phyloP scores from a whole-genome alignment of 2,113 vertebrate species.

The Sphyrna mokarran region DNA sequence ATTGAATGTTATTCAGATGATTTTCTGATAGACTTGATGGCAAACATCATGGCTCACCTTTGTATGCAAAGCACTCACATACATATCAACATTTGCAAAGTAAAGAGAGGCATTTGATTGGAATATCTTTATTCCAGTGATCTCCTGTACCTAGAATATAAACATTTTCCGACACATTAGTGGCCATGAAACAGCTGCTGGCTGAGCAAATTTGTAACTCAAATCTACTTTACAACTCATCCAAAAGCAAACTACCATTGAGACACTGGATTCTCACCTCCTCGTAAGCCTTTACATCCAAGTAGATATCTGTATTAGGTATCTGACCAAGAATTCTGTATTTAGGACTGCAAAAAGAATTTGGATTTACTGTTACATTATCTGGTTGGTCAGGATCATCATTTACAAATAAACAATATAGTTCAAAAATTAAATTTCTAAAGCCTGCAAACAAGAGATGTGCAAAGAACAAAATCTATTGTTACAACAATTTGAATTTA shows the following conservation, averaged over 20 bases:
- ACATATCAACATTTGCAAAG: conserved; percentile 91
- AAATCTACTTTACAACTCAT: not conserved
- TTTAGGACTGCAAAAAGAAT: conserved; percentile 64
- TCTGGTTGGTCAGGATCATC: not conserved
- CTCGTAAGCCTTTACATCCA: conserved; percentile 74
- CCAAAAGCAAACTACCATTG: not conserved
- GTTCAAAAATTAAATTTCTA: not conserved
- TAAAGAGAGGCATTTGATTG: conserved; percentile 86
- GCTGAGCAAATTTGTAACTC: not conserved
- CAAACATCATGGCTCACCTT: conserved; percentile 64
- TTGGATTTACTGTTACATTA: not conserved
- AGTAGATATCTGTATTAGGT: conserved; percentile 77
- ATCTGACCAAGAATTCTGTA: conserved; percentile 76
- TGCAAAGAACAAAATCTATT: not conserved
- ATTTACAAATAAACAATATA: not conserved
- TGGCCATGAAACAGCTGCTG: not conserved
- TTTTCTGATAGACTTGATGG: not conserved
- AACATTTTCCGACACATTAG: not conserved
- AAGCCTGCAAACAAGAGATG: not conserved
- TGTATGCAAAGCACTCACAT: conserved; percentile 72
- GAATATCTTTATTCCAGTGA: conserved; percentile 91
- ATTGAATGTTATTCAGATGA: not conserved
- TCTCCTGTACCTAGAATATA: conserved; percentile 65
- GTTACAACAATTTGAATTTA: not conserved
- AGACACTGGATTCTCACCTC: conserved; percentile 62